phyloP scores from a whole-genome alignment of 2,888 invertebrate genomes.

The Anorthoa munda region DNA sequence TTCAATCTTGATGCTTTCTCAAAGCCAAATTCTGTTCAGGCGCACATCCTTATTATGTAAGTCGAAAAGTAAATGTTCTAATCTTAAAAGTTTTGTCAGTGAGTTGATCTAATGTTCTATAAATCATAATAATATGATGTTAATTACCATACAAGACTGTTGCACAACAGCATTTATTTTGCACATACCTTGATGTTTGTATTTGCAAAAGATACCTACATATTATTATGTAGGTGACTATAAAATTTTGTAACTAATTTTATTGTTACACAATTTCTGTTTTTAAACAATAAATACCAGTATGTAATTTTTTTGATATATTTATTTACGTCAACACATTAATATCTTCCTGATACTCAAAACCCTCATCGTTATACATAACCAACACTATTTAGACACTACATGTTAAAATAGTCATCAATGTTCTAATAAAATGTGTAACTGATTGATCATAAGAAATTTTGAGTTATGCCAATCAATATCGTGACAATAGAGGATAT shows the following conservation, averaged over 20 bases:
- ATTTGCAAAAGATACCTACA: background rate
- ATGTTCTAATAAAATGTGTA: background rate
- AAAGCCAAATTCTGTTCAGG: slow-evolving; percentile 1
- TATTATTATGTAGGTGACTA: slow-evolving; percentile 1
- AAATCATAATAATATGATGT: slow-evolving; percentile 16
- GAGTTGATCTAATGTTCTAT: slow-evolving; percentile 24
- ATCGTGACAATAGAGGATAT: background rate
- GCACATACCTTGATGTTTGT: slow-evolving; percentile 13
- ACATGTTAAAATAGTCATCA: background rate
- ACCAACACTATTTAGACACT: background rate
- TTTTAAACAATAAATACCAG: slow-evolving; percentile 46
- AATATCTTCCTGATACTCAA: background rate
- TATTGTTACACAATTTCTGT: slow-evolving; percentile 22
- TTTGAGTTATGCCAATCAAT: background rate
- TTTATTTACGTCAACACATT: slow-evolving; percentile 24
- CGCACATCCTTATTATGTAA: slow-evolving; percentile 33
- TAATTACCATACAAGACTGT: slow-evolving; percentile 6
- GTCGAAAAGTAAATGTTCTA: slow-evolving; percentile 14
- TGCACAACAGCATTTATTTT: slow-evolving; percentile 45
- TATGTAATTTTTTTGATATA: slow-evolving; percentile 30
- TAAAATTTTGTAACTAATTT: slow-evolving; percentile 32
- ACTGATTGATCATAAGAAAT: background rate
- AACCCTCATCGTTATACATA: background rate
- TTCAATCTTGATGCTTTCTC: slow-evolving; percentile 20
- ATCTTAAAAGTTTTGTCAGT: slow-evolving; percentile 10